These are phyloP conservation scores for Cryptus armator DNA, from an alignment of 2,888 invertebrate species.

Conservation along the genomic window DNA sequence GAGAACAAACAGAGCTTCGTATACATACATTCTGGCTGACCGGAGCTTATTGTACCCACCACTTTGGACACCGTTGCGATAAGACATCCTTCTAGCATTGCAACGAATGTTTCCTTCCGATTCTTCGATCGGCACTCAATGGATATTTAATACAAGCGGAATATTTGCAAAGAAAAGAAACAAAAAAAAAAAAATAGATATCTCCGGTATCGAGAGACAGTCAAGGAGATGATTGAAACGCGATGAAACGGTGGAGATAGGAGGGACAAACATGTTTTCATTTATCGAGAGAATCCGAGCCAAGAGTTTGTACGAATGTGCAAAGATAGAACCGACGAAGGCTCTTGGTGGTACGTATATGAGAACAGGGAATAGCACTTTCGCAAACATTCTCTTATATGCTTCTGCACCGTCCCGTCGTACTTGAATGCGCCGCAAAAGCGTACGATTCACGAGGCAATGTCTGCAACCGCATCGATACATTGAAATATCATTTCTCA, in stretches of 20 bases:
- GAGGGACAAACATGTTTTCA: slow-evolving; percentile 2
- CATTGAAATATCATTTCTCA: slow-evolving; percentile 79
- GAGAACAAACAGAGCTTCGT: slow-evolving; percentile 45
- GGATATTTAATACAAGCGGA: not conserved
- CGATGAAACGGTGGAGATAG: not conserved
- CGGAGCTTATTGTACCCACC: slow-evolving; percentile 20
- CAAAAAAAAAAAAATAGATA: not conserved
- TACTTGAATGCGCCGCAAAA: slow-evolving; percentile 6
- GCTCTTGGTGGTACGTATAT: not conserved
- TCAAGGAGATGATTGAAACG: not conserved
- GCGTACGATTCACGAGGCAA: slow-evolving; percentile 26
- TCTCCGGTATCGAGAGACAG: not conserved
- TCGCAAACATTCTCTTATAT: slow-evolving; percentile 50
- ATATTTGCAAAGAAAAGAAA: not conserved
- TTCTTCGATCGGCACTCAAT: not conserved
- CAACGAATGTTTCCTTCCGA: slow-evolving; percentile 19
- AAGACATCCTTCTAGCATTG: slow-evolving; percentile 12
- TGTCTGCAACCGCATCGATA: slow-evolving; percentile 69
- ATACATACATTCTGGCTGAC: slow-evolving; percentile 33
- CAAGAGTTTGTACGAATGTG: slow-evolving; percentile 11
- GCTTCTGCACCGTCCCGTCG: not conserved
- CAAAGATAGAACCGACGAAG: slow-evolving; percentile 28
- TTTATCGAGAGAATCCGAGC: slow-evolving; percentile 14
- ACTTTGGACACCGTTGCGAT: slow-evolving; percentile 24
- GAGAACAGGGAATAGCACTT: slow-evolving; percentile 51